Evolutionary conservation across 2,888 invertebrate genomes (phyloP), one percentile per base, ranked within the genome.

Genomic region (Chrysina gloriosa): DNA sequence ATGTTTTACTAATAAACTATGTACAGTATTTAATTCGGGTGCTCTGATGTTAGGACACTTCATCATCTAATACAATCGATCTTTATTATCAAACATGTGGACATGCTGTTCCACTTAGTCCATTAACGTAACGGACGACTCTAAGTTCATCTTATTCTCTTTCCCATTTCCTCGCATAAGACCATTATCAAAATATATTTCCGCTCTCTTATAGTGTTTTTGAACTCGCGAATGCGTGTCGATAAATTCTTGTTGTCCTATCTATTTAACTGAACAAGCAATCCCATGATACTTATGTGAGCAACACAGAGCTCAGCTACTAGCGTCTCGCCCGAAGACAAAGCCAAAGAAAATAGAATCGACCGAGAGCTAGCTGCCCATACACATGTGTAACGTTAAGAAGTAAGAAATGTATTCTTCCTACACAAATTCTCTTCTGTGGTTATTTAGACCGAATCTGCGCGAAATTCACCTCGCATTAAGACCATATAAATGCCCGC

Each of bases 321-420:
- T 16, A 47, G 16, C 45, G 47, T 7, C 23, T 29, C 27, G 27
- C 29, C 9, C 42, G 16, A 29, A 3, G 3, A 14, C 50, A 34
- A 50, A 64, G 36, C 39, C 34, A 50, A 39, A 50, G 48, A 39
- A 64, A 50, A 52, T 50, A 64, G 39, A 19, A 25, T 7, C n/a
- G 23, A 52, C 50, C 36, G 34, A 50, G 50, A 64, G 27, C 50
- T 52, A 50, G 52, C 7, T 64, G 52, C 39, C n/a, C n/a, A n/a
- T n/a, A n/a, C n/a, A n/a, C n/a, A 64, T 36, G 64, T 50, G 42
- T n/a, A 42, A 61, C 64, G 23, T 50, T 64, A 64, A 50, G 64
- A 39, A 21, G 21, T 50, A 27, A 39, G 27, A 21, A 31, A 16
- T 7, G 58, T 42, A 16, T 42, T 64, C 64, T 25, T 36, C 23